Evolutionary conservation across 35 echinoderm and acorn worm genomes (phyloP).

Genomic region (Diadema setosum): DNA sequence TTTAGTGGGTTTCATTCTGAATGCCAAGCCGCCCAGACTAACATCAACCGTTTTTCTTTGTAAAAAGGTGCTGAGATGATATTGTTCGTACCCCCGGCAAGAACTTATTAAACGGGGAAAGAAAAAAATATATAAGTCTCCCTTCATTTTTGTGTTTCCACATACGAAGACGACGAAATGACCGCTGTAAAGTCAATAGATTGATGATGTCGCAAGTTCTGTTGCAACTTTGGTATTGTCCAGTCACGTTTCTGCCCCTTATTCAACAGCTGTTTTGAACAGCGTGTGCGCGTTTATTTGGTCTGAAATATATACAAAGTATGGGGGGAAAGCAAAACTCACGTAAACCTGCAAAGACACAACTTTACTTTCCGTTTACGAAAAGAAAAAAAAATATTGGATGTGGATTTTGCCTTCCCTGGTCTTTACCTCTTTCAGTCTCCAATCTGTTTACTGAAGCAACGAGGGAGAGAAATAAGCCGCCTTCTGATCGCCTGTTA

Average conservation of each 20-base stretch:
- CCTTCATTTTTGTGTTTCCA: too few relatives aligned
- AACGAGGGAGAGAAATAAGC: neutral
- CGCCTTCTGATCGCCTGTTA: neutral
- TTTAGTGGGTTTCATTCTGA: neutral
- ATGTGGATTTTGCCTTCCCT: neutral
- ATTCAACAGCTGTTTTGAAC: neutral
- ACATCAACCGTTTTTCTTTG: constrained; percentile 11
- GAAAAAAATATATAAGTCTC: too few relatives aligned
- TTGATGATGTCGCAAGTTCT: too few relatives aligned
- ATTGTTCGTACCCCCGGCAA: too few relatives aligned
- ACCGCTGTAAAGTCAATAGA: too few relatives aligned
- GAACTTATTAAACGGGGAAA: too few relatives aligned
- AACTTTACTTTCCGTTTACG: too few relatives aligned
- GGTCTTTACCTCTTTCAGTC: neutral
- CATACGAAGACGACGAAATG: too few relatives aligned
- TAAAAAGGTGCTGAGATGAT: too few relatives aligned
- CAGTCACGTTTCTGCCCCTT: neutral
- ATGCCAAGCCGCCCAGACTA: neutral
- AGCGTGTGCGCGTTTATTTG: too few relatives aligned
- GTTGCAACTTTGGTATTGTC: neutral
- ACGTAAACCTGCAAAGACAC: too few relatives aligned
- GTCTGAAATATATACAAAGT: neutral
- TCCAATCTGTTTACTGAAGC: neutral
- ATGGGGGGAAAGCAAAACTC: neutral
- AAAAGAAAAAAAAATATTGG: neutral